phyloP scores from a whole-genome alignment of 2,797 vertebrate genomes.

The Petrocephalus schoutedeni region DNA sequence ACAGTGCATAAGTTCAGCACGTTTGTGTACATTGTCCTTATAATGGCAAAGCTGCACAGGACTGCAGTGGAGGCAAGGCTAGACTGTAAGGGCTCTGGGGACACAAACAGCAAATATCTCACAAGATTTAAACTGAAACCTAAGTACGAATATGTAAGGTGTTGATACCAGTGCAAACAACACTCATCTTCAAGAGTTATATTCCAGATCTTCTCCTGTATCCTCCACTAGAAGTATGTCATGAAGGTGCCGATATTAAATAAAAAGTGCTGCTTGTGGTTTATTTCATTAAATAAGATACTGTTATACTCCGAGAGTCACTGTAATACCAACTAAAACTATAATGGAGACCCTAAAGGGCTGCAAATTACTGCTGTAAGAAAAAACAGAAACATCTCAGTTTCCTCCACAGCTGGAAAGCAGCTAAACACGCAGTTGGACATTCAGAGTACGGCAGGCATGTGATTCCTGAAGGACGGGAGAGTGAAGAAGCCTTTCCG shows the following conservation, averaged over 20 bases:
- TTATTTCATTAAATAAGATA: background rate
- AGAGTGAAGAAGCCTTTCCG: background rate
- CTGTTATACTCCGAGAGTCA: background rate
- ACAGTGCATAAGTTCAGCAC: conserved; percentile 20
- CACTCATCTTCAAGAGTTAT: background rate
- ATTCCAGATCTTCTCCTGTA: background rate
- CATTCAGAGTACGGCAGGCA: background rate
- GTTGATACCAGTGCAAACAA: background rate
- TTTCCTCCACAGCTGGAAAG: background rate
- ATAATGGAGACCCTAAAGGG: background rate
- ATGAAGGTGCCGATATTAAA: background rate
- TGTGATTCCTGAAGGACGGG: background rate
- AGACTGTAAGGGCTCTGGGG: background rate
- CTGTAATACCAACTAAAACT: background rate
- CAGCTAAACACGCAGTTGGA: background rate
- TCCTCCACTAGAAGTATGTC: background rate
- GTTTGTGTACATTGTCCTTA: conserved; percentile 16
- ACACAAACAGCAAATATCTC: conserved; percentile 8
- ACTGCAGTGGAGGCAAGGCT: conserved; percentile 11
- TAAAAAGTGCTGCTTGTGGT: background rate
- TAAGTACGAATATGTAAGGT: background rate
- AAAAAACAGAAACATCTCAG: background rate
- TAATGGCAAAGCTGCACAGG: conserved; percentile 16
- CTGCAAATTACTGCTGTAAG: background rate
- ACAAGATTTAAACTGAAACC: background rate